These are phyloP conservation scores for Sphinx pinastri DNA, from an alignment of 2,888 invertebrate species.

Conservation along the genomic window DNA sequence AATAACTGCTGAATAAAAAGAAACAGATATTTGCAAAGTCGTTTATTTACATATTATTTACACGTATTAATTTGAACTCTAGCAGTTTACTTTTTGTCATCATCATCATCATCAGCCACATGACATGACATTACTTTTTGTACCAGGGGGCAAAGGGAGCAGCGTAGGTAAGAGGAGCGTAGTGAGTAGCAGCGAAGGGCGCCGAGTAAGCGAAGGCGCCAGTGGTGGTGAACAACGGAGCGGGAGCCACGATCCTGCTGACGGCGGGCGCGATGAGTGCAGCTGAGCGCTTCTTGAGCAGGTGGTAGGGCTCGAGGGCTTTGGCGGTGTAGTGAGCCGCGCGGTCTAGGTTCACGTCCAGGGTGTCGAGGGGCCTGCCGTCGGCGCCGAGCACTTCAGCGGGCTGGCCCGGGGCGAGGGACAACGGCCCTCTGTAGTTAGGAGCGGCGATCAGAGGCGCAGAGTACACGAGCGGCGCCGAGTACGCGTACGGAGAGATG, in stretches of 20 bases:
- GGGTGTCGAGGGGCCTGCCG: conserved; percentile 73
- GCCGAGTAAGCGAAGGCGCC: conserved; percentile 45
- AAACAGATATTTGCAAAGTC: neutral
- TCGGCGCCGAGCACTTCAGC: conserved; percentile 69
- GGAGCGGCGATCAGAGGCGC: conserved; percentile 1
- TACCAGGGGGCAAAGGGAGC: conserved; percentile 52
- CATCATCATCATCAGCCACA: no score
- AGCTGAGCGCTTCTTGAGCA: conserved; percentile 66
- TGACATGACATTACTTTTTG: conserved; percentile 32
- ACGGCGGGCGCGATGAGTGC: conserved; percentile 23
- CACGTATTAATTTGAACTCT: neutral
- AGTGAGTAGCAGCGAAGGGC: conserved; percentile 40
- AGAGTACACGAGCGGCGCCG: conserved; percentile 38
- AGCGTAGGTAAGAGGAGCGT: conserved; percentile 56
- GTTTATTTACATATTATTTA: conserved; percentile 14
- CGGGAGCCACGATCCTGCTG: conserved; percentile 35
- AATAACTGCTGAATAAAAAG: no score
- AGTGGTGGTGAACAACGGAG: conserved; percentile 38
- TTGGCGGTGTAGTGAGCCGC: conserved; percentile 65
- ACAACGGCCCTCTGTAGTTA: conserved; percentile 34
- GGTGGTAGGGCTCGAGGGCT: conserved; percentile 55
- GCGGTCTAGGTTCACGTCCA: conserved; percentile 73
- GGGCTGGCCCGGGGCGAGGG: conserved; percentile 66
- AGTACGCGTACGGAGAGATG: conserved; percentile 37
- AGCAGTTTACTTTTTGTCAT: no score